Evolutionary conservation across 2,888 invertebrate species (phyloP), one percentile per base, ranked within the genome.

Genomic region (Hymenopus coronatus): DNA sequence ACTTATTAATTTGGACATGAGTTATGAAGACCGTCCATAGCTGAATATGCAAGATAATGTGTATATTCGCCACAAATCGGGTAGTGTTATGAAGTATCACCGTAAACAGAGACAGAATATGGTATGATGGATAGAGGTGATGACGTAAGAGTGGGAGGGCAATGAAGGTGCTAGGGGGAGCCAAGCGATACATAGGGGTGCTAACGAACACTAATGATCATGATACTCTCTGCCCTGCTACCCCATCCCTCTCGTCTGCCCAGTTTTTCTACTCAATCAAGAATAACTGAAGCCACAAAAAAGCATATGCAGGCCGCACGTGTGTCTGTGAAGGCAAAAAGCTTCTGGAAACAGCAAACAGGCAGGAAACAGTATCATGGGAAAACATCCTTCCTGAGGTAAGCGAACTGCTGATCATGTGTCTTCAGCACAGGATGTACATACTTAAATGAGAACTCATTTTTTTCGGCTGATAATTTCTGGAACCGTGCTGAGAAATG

Each of bases 191-290:
- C 54, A 70, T 70, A 81, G 86, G 70, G 86, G 86, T 86, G 86
- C 81, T 86, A 86, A 86, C 86, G 86, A 86, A 81, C 28, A 30
- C 70, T 86, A 86, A 86, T 86, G 54, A 86, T 28, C 86, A 30
- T 2, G 54, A 28, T 86, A 28, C 28, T 86, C 85, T 85, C n/a
- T 46, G 54, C 28, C 85, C 85, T 54, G 46, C 54, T 8, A 28
- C 25, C 85, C 54, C 81, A 27, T 28, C 54, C 46, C 28, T 70
- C 70, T 28, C 28, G 54, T 85, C 85, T 81, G 81, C 28, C 14
- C 14, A n/a, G 33, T 85, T 85, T 85, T 46, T 85, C 20, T 54
- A 85, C 54, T 85, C 85, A 46, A 27, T 85, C 85, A 85, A 46
- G 85, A 85, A 54, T 46, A 46, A 28, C 27, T 27, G 46, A 85